Base-by-base conservation (phyloP, 2,113 vertebrate genomes). In the Callaeas wilsoni region DNA sequence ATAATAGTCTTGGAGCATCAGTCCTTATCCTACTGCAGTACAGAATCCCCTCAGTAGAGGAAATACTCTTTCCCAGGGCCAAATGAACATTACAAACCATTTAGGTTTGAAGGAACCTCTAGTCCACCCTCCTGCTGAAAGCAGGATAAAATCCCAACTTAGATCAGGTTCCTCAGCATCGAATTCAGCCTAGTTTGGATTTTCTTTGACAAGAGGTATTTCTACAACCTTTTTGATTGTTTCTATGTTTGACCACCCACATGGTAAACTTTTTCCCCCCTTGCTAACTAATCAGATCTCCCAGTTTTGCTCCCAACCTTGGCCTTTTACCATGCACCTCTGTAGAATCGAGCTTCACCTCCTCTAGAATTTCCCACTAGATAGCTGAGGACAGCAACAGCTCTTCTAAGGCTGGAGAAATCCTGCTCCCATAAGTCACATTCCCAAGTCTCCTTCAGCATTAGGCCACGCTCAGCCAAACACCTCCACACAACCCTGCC, bases 401-500 rank as follows among this genome's bases (percentile, higher is more conserved):
- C 9, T n/a, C 35, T 18, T 41, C 10, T 8, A 42, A 46, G 27
- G 33, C 59, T 62, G 25, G 57, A 59, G 30, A 78, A 82, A 62
- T 9, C 8, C 37, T 44, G n/a, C 4, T 46, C 21, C 22, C 2
- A 0, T 10, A 77, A 67, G 16, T 27, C 35, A 26, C 1, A 12
- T 23, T 82, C 35, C 35, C 56, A 84, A 55, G 26, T 25, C 35
- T 50, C 77, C 56, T 63, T 14, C 60, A 79, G 47, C 52, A 37
- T 1, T 6, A 53, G 44, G 30, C 52, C 71, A 16, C 0, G 6
- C 39, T 53, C 23, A 71, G 69, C 5, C 1, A 0, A 53, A 69
- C 76, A 49, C 41, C 57, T 89, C 63, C 1, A 5, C 68, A 63
- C 22, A 67, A 1, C 29, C 47, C 68, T 89, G 87, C 35, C 64